Base-by-base conservation (phyloP, 1,140 invertebrate species). In the Neocloeon triangulifer region DNA sequence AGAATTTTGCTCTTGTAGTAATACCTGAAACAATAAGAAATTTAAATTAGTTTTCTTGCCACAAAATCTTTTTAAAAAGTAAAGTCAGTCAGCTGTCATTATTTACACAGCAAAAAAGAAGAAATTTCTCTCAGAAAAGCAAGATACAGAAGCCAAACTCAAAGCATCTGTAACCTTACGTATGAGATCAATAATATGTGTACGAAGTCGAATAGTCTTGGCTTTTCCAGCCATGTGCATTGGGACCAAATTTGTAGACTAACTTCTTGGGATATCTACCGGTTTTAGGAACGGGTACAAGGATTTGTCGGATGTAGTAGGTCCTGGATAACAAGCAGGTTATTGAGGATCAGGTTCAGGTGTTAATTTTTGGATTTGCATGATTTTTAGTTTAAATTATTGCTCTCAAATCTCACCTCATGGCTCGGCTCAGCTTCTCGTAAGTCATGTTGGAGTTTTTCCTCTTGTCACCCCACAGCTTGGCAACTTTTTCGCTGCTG, bases 371-470 rank as follows among this genome's bases (percentile, higher is more conserved):
- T n/a, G n/a, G n/a, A n/a, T n/a, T n/a, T n/a, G n/a, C n/a, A n/a
- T n/a, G n/a, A n/a, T n/a, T n/a, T n/a, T n/a, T n/a, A n/a, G n/a
- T n/a, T n/a, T n/a, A n/a, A n/a, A n/a, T n/a, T n/a, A n/a, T n/a
- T n/a, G n/a, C n/a, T n/a, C n/a, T 5, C 19, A 5, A 30, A 33
- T 36, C 41, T 50, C 56, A 81, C 69, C 85, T 69, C 81, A 92
- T 89, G 5, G 85, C 85, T 42, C 85, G 52, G 53, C 79, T 86
- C 37, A 91, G 66, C 53, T 92, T 92, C 49, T 89, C 85, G 48
- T 89, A 92, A 12, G 77, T 88, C 85, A 91, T 91, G 45, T 75
- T 70, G 17, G 71, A 68, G 48, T 92, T 91, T 46, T 79, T 74
- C 48, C 86, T 86, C 43, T 69, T 61, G 16, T 66, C 64, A 0